Conservation (phyloP, 2,888 invertebrate species). For the Flexamia atlantica region DNA sequence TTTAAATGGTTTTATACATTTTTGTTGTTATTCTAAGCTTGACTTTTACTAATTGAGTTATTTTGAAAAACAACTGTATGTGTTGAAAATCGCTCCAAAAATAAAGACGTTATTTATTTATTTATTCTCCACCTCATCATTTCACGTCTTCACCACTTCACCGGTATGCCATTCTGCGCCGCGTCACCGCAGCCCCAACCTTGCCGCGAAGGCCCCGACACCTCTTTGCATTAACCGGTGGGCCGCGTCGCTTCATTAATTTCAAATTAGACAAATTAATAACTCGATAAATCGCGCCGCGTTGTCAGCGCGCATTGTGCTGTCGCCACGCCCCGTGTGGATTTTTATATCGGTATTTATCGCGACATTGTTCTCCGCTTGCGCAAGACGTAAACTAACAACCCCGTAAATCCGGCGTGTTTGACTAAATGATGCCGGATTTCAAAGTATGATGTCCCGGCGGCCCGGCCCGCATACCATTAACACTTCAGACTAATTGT, state of each 20-base stretch:
- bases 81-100: too few species aligned
- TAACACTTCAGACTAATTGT: constrained; percentile 42
- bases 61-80: too few species aligned
- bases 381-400: constrained; percentile 40
- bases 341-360: constrained; percentile 47
- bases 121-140: too few species aligned
- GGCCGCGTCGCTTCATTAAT: constrained; percentile 22
- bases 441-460: constrained; percentile 41
- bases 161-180: neutral
- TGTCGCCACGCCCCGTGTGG: constrained; percentile 40
- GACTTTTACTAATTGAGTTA: too few species aligned
- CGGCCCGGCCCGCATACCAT: constrained; percentile 12
- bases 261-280: constrained; percentile 57
- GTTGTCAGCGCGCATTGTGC: constrained; percentile 51
- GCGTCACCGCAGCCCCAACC: neutral
- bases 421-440: constrained; percentile 52
- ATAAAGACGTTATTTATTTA: too few species aligned
- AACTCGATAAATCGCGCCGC: constrained; percentile 30
- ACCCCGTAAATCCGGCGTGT: constrained; percentile 33
- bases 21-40: too few species aligned
- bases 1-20: too few species aligned
- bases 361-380: constrained; percentile 27
- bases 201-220: neutral
- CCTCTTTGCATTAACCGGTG: too few species aligned
- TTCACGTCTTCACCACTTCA: too few species aligned